Conservation (phyloP, 2,113 vertebrate genomes). For the Carettochelys insculpta region DNA sequence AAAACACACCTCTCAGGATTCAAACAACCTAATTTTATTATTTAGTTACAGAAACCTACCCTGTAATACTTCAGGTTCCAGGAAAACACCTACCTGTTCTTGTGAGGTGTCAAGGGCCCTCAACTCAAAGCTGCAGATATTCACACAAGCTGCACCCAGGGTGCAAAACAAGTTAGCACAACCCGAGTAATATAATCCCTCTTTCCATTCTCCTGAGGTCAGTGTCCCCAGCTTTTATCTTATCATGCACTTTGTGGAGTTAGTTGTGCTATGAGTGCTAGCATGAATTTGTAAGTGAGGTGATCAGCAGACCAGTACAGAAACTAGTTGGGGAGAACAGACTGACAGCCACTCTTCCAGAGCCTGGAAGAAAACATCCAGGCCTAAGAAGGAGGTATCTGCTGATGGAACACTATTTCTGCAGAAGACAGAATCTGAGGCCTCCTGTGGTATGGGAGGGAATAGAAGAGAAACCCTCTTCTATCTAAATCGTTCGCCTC, state of each 20-base stretch:
- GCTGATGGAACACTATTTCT: not conserved
- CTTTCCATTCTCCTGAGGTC: not conserved
- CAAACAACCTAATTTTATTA: constrained; percentile 9
- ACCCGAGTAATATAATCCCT: not conserved
- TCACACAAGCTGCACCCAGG: not conserved
- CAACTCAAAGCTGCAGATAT: not conserved
- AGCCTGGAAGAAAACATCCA: not conserved
- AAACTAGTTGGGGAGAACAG: not conserved
- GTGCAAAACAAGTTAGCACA: not conserved
- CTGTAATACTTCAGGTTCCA: not conserved
- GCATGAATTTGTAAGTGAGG: not conserved
- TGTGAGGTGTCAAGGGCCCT: not conserved
- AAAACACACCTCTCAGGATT: not conserved
- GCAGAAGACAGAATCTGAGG: not conserved
- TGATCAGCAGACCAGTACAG: not conserved
- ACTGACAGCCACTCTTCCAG: constrained; percentile 18
- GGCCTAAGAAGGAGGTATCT: not conserved
- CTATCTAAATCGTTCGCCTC: not conserved
- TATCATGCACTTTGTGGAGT: not conserved
- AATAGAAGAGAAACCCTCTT: not conserved
- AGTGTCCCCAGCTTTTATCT: not conserved
- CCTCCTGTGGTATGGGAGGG: not conserved
- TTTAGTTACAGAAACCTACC: constrained; percentile 40
- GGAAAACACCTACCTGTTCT: constrained; percentile 54
- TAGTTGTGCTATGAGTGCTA: not conserved